phyloP scores from a whole-genome alignment of 2,797 vertebrate genomes.

The Helarctos malayanus region DNA sequence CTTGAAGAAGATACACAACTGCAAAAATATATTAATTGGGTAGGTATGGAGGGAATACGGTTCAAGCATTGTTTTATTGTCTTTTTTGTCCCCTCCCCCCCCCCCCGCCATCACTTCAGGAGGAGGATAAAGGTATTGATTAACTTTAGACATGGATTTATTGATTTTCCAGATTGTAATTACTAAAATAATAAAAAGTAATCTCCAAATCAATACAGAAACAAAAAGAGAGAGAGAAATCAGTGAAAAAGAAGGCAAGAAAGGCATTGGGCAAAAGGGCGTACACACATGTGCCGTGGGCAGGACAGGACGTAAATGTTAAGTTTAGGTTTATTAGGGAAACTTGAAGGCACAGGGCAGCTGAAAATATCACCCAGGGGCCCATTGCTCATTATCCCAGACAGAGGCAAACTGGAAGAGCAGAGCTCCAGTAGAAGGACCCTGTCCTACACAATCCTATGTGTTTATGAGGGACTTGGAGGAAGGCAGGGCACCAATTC shows the following conservation, averaged over 20 bases:
- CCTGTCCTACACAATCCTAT: rapidly evolving
- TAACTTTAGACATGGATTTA: neutral
- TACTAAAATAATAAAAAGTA: neutral
- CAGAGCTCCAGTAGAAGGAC: neutral
- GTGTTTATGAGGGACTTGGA: neutral
- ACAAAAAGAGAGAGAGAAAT: neutral
- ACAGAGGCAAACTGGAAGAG: neutral
- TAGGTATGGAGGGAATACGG: neutral
- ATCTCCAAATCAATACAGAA: neutral
- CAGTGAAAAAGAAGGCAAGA: neutral
- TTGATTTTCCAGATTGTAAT: neutral
- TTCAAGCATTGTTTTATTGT: neutral
- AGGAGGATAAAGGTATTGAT: neutral
- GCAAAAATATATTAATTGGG: neutral
- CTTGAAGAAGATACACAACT: neutral
- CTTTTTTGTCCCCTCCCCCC: neutral
- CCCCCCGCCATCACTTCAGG: neutral
- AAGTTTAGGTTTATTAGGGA: neutral
- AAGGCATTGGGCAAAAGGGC: neutral
- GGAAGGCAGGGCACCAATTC: neutral
- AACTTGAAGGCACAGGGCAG: neutral
- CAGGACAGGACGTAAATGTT: neutral
- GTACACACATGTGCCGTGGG: rapidly evolving
- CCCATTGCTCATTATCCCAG: neutral
- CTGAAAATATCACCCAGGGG: neutral